These are phyloP conservation scores for Dallia pectoralis DNA, from an alignment of 2,797 vertebrate genomes.

Conservation along the genomic window DNA sequence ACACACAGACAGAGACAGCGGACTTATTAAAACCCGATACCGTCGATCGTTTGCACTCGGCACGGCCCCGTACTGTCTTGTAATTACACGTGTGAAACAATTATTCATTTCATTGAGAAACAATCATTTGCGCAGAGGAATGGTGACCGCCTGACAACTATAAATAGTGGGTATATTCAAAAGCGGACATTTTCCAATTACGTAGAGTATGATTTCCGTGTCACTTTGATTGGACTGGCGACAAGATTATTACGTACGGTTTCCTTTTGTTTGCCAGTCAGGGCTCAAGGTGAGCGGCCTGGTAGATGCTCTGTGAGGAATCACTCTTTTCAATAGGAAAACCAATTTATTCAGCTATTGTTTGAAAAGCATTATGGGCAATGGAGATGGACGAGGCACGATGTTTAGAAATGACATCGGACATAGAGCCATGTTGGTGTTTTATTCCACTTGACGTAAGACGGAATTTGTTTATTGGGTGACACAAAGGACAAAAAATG, in stretches of 20 bases:
- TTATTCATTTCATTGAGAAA: neutral
- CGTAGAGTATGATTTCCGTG: constrained; percentile 51
- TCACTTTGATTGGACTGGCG: constrained; percentile 55
- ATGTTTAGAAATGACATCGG: constrained; percentile 1
- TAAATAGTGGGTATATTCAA: constrained; percentile 38
- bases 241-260: constrained; percentile 52
- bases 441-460: constrained; percentile 2
- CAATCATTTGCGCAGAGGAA: neutral
- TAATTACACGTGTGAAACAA: neutral
- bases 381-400: neutral
- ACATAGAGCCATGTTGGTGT: constrained; percentile 32
- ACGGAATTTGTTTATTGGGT: neutral
- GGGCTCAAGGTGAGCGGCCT: constrained; percentile 36
- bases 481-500: neutral
- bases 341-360: neutral
- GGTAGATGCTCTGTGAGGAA: constrained; percentile 6
- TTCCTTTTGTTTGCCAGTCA: constrained; percentile 34
- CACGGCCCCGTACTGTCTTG: neutral
- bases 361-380: neutral
- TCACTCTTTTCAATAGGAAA: constrained; percentile 31
- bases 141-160: constrained; percentile 21
- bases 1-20: neutral
- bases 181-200: constrained; percentile 31
- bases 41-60: neutral
- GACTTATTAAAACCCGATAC: neutral